Percentiles rank a stretch among this genome's conserved stretches.
These are phyloP conservation scores for Laticauda colubrina DNA, from an alignment of 2,113 vertebrate genomes.

Conservation along the genomic window DNA sequence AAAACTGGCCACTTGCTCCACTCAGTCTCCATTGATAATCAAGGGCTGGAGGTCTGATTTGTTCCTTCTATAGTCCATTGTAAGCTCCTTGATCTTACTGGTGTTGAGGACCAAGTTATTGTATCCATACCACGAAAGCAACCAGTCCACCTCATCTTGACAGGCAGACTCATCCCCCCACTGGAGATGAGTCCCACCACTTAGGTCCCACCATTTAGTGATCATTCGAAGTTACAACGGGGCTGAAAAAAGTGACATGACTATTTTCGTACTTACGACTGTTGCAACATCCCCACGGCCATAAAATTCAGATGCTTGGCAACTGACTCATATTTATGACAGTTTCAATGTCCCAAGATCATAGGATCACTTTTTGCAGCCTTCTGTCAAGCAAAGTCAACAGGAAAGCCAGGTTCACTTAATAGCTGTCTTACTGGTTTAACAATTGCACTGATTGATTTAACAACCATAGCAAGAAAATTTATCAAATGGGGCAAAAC, in stretches of 20 bases:
- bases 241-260: background rate
- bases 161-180: too few relatives aligned
- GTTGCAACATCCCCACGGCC: background rate
- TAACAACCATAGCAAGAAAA: background rate
- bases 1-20: too few relatives aligned
- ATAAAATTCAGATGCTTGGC: background rate
- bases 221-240: background rate
- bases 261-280: background rate
- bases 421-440: background rate
- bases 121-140: too few relatives aligned
- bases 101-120: too few relatives aligned
- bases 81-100: too few relatives aligned
- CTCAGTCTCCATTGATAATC: too few relatives aligned
- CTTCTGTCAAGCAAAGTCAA: background rate
- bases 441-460: background rate
- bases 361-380: background rate
- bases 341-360: background rate
- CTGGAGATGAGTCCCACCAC: too few relatives aligned
- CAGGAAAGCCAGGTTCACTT: background rate
- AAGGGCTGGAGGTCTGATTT: too few relatives aligned
- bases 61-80: too few relatives aligned
- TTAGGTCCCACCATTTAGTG: background rate
- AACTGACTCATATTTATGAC: background rate
- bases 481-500: background rate
- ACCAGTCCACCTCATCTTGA: too few relatives aligned